Evolutionary conservation across 2,888 invertebrate species (phyloP).

Genomic region (Lasioglossum figueresi): DNA sequence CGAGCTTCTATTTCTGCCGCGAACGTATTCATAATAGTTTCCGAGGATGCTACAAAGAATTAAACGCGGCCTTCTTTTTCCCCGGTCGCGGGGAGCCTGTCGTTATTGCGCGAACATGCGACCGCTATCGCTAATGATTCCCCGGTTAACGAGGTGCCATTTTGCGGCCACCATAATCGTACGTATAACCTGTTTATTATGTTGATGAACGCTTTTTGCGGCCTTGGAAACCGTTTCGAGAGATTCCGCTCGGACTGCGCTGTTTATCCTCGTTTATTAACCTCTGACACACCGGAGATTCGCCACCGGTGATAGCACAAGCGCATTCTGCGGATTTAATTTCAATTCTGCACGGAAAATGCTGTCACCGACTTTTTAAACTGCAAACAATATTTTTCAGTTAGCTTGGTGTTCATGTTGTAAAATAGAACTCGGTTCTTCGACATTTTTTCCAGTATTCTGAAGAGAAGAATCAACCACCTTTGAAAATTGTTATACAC

Average conservation of each 20-base stretch:
- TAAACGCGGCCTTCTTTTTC: slow-evolving; percentile 6
- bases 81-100: too few relatives aligned
- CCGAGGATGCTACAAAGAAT: neutral
- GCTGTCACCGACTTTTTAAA: neutral
- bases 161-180: neutral
- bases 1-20: slow-evolving; percentile 31
- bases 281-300: neutral
- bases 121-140: slow-evolving; percentile 8
- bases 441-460: neutral
- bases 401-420: neutral
- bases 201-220: neutral
- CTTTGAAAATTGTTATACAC: neutral
- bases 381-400: neutral
- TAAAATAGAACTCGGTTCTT: neutral
- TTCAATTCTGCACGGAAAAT: neutral
- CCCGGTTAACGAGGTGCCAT: slow-evolving; percentile 10
- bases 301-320: neutral
- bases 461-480: neutral
- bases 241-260: neutral
- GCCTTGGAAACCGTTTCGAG: neutral
- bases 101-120: slow-evolving; percentile 15
- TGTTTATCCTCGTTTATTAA: neutral
- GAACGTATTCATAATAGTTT: slow-evolving; percentile 21
- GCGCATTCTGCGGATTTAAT: neutral
- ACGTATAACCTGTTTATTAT: neutral